Base-by-base conservation (phyloP, 1,140 invertebrate species). In the Lepidostoma basale region DNA sequence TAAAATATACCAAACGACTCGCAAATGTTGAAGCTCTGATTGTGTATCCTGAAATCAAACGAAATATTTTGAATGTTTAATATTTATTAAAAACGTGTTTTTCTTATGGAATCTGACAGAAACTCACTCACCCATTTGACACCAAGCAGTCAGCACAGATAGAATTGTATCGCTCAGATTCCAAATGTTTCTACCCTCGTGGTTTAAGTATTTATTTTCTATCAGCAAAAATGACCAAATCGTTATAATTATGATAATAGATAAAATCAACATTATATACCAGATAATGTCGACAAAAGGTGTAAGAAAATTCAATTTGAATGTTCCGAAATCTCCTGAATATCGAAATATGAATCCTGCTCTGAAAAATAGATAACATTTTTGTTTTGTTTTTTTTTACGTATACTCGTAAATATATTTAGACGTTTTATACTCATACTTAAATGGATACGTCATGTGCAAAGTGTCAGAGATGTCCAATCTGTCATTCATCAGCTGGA, bases 1-100 rank as follows among this genome's bases (percentile, higher is more conserved):
- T 73, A n/a, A 79, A 70, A 42, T 76, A 73, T 14, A 77, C 68
- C 2, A 77, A 72, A 12, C 76, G 71, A 47, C 77, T 74, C 12
- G 77, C 60, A 6, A 71, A 33, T 8, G 67, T 63, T 22, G 56
- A 70, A 10, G 76, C 75, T 9, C 73, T 60, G 18, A 72, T 59
- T 25, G 69, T 62, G n/a, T 74, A 69, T 39, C 75, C 76, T 77
- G 47, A 22, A 60, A 59, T 4, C 3, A 18, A 2, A 45, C 18
- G n/a, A 20, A 12, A 45, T n/a, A 4, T 14, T 14, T 14, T 14
- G n/a, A 45, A 10, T 4, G 12, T 20, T 18, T 2, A 45, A 45
- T 45, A 45, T 4, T 20, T 4, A 45, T 45, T 45, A 10, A 56
- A 8, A 6, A 33, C 30, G 6, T 12, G 5, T 33, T 33, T 33